Evolutionary conservation across 2,888 invertebrate genomes (phyloP).

Genomic region (Dastarcus helophoroides): DNA sequence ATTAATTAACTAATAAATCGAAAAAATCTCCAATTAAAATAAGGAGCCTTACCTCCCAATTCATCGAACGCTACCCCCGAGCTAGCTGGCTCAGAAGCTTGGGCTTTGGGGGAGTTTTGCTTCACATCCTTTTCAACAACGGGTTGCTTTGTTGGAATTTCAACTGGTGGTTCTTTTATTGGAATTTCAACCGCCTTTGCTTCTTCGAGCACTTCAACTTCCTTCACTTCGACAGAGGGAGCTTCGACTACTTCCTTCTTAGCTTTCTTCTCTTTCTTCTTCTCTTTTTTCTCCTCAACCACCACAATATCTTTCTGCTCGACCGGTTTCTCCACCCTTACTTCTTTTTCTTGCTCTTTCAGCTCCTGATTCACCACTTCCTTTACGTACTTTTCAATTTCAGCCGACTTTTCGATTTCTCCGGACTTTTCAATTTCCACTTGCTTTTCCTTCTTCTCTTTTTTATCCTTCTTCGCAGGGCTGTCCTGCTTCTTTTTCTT

Average conservation of each 20-base stretch:
- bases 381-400: constrained; percentile 40
- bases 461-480: constrained; percentile 34
- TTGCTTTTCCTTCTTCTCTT: constrained; percentile 26
- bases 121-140: constrained; percentile 9
- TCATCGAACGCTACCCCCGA: constrained; percentile 45
- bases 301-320: constrained; percentile 31
- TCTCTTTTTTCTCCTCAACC: constrained; percentile 24
- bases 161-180: constrained; percentile 17
- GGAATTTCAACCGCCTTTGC: constrained; percentile 13
- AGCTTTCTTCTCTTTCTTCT: constrained; percentile 33
- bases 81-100: constrained; percentile 11
- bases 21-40: too few relatives aligned
- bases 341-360: constrained; percentile 30
- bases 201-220: constrained; percentile 13
- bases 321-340: constrained; percentile 14
- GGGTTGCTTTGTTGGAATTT: constrained; percentile 11
- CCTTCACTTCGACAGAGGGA: constrained; percentile 21
- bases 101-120: constrained; percentile 18
- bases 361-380: constrained; percentile 41
- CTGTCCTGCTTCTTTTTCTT: constrained; percentile 55
- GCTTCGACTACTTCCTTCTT: constrained; percentile 29
- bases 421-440: constrained; percentile 16
- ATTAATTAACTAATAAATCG: too few relatives aligned
- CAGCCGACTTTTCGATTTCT: constrained; percentile 34
- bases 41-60: constrained; percentile 40